phyloP scores from a whole-genome alignment of 1,140 invertebrate genomes.

The Temnothorax nylanderi region DNA sequence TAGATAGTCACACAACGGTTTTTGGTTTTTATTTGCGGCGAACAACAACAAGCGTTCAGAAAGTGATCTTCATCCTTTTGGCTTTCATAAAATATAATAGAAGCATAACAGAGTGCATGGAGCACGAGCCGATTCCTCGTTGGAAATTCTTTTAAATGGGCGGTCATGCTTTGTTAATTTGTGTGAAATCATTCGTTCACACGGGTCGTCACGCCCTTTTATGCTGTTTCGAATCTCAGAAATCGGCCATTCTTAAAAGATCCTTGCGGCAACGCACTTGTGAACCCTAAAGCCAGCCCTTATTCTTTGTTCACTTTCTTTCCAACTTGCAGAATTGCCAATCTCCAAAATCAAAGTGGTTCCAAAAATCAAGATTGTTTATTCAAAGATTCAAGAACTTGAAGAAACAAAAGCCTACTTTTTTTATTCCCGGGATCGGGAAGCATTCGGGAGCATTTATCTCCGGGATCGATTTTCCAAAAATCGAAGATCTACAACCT shows the following conservation, averaged over 20 bases:
- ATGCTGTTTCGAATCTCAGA: conserved; percentile 47
- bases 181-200: conserved; percentile 74
- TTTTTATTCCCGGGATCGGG: not conserved
- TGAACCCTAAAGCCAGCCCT: conserved; percentile 69
- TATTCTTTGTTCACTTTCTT: conserved; percentile 32
- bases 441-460: too few species aligned
- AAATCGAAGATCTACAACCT: not conserved
- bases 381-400: too few species aligned
- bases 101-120: not conserved
- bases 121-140: too few species aligned
- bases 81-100: not conserved
- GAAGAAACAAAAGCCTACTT: not conserved
- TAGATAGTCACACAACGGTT: too few species aligned
- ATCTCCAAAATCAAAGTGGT: not conserved
- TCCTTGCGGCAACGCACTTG: conserved; percentile 59
- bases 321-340: conserved; percentile 17
- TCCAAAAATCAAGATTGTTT: not conserved
- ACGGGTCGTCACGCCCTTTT: conserved; percentile 74
- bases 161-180: conserved; percentile 68
- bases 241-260: conserved; percentile 63
- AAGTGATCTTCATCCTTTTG: not conserved
- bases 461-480: not conserved
- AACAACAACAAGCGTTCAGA: not conserved
- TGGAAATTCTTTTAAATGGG: not conserved
- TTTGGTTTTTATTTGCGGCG: too few species aligned